A percentile compares a stretch with the other conserved stretches of the same genome.
phyloP scores from a whole-genome alignment of 2,888 invertebrate species.

The Temnothorax unifasciatus region DNA sequence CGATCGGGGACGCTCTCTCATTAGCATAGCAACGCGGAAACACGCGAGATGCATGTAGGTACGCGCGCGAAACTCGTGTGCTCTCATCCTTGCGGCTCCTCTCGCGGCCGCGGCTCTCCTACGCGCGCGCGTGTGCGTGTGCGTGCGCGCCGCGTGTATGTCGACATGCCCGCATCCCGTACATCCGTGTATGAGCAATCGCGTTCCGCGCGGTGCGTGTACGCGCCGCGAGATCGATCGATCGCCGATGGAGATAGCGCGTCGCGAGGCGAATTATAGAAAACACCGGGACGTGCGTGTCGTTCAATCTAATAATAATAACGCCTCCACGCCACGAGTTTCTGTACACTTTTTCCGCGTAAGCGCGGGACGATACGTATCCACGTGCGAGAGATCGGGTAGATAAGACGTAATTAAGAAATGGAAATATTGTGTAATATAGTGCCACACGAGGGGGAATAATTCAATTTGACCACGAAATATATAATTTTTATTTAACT shows the following conservation, averaged over 20 bases:
- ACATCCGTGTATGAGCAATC: slow-evolving; percentile 52
- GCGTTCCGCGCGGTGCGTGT: slow-evolving; percentile 36
- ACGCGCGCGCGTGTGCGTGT: neutral
- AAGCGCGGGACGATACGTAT: neutral
- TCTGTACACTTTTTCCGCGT: slow-evolving; percentile 9
- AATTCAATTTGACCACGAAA: neutral
- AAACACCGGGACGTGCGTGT: slow-evolving; percentile 55
- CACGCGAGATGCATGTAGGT: slow-evolving; percentile 67
- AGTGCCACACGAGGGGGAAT: neutral
- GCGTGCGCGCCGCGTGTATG: neutral
- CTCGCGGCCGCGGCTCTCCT: slow-evolving; percentile 15
- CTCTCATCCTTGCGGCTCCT: slow-evolving; percentile 54
- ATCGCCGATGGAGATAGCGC: slow-evolving; percentile 65
- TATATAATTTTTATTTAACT: neutral
- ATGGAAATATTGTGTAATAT: neutral
- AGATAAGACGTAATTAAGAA: slow-evolving; percentile 4
- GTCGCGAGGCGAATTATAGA: slow-evolving; percentile 59
- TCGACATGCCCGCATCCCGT: slow-evolving; percentile 21
- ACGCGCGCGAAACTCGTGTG: slow-evolving; percentile 72
- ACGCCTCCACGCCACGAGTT: slow-evolving; percentile 31
- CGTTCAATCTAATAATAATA: slow-evolving; percentile 61
- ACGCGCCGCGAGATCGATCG: slow-evolving; percentile 61
- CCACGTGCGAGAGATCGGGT: neutral
- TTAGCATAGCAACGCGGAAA: slow-evolving; percentile 81
- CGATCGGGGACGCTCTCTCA: slow-evolving; percentile 73